These are phyloP conservation scores for Sebastolobus alascanus DNA, from an alignment of 2,797 vertebrate species.

Conservation along the genomic window DNA sequence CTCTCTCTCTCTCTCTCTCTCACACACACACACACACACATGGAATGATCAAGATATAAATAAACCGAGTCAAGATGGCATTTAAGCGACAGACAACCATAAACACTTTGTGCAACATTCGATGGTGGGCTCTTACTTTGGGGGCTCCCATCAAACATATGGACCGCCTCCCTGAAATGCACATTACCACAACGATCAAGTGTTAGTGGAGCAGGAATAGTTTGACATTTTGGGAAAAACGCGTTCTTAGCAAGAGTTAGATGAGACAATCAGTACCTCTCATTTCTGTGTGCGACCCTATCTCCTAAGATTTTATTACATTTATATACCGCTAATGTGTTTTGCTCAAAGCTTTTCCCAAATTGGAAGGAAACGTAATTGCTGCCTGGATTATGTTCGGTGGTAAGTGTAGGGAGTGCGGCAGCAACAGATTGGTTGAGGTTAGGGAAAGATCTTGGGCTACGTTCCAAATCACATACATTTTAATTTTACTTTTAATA, in stretches of 20 bases:
- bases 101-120: slow-evolving; percentile 58
- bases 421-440: neutral
- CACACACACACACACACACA: slow-evolving; percentile 49
- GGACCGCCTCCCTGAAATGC: slow-evolving; percentile 8
- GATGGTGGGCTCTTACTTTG: slow-evolving; percentile 27
- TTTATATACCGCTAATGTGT: slow-evolving; percentile 4
- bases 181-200: slow-evolving; percentile 11
- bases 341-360: neutral
- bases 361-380: neutral
- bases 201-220: neutral
- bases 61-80: slow-evolving; percentile 71
- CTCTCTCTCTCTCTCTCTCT: slow-evolving; percentile 48
- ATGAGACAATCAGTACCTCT: slow-evolving; percentile 14
- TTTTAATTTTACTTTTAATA: too few relatives aligned
- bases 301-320: neutral
- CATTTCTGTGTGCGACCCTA: neutral
- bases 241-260: neutral
- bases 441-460: neutral
- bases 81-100: slow-evolving; percentile 72
- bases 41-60: slow-evolving; percentile 77
- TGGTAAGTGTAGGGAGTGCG: neutral
- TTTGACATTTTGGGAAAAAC: slow-evolving; percentile 10
- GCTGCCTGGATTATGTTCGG: neutral
- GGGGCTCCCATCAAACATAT: slow-evolving; percentile 31
- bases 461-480: neutral